Evolutionary conservation across 92 coral and sea anemone species (phyloP).

Genomic region (Parazoanthus atlanticus): DNA sequence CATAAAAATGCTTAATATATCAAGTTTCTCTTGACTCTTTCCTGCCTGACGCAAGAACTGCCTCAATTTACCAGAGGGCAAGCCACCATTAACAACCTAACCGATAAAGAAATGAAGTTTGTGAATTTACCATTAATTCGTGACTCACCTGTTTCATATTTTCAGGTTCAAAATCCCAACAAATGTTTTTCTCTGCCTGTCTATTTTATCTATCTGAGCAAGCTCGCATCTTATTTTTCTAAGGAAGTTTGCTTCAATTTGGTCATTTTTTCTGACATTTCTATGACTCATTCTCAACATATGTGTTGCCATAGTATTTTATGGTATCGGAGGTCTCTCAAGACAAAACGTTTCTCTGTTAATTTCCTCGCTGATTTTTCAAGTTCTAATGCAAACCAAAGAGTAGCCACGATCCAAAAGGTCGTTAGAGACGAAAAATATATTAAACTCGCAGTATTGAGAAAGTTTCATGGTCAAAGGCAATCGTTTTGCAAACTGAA

Average conservation of each 20-base stretch:
- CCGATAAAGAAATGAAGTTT: no score
- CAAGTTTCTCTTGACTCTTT: no score
- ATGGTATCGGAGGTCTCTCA: not conserved
- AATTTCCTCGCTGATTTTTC: not conserved
- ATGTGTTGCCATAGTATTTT: constrained; percentile 28
- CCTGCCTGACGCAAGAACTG: no score
- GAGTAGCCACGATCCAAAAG: not conserved
- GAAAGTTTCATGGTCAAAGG: not conserved
- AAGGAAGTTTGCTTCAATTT: not conserved
- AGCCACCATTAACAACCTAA: not conserved
- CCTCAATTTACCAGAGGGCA: not conserved
- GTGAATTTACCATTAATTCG: no score
- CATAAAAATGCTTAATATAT: no score
- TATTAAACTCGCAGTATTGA: not conserved
- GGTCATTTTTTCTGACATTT: not conserved
- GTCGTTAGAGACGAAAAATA: not conserved
- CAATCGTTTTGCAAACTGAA: not conserved
- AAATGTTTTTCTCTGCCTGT: no score
- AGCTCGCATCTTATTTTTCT: not conserved
- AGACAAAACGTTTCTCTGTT: not conserved
- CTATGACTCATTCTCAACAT: constrained; percentile 39
- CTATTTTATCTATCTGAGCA: not conserved
- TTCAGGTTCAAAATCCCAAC: not conserved
- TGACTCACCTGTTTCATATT: not conserved
- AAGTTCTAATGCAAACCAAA: not conserved